phyloP scores from a whole-genome alignment of 2,797 vertebrate species.

The Avahi laniger region DNA sequence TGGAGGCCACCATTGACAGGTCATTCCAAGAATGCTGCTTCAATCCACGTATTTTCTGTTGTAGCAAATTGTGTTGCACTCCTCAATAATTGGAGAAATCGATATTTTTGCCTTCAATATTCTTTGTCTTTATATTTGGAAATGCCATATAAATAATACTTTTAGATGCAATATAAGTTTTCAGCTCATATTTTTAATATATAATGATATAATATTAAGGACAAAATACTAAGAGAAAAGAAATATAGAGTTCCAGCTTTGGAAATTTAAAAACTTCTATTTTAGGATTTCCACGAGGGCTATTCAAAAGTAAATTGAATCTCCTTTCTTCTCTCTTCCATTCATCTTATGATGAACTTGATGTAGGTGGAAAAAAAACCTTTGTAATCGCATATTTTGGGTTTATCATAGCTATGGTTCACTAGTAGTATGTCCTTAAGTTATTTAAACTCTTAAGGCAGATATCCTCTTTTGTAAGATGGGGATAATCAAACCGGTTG shows the following conservation, averaged over 20 bases:
- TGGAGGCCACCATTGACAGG: not conserved
- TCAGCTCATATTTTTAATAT: slow-evolving; percentile 36
- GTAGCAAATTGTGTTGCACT: not conserved
- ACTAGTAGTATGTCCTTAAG: not conserved
- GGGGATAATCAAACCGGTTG: not conserved
- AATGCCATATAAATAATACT: slow-evolving; percentile 1
- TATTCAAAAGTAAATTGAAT: not conserved
- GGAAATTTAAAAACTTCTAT: slow-evolving; percentile 27
- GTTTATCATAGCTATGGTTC: not conserved
- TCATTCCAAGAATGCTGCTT: not conserved
- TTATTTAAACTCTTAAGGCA: not conserved
- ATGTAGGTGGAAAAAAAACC: no score
- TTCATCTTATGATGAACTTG: not conserved
- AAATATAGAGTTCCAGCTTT: not conserved
- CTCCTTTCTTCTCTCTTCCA: not conserved
- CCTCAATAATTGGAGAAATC: not conserved
- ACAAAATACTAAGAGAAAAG: slow-evolving; percentile 34
- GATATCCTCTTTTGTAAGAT: not conserved
- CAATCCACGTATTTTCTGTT: not conserved
- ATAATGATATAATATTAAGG: not conserved
- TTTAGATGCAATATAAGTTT: not conserved
- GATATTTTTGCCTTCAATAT: not conserved
- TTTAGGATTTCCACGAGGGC: not conserved
- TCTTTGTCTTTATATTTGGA: slow-evolving; percentile 28
- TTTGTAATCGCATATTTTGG: not conserved